A percentile compares a stretch with the other conserved stretches of the same genome.
phyloP scores from a whole-genome alignment of 1,140 invertebrate genomes.

The Penaeus vannamei region DNA sequence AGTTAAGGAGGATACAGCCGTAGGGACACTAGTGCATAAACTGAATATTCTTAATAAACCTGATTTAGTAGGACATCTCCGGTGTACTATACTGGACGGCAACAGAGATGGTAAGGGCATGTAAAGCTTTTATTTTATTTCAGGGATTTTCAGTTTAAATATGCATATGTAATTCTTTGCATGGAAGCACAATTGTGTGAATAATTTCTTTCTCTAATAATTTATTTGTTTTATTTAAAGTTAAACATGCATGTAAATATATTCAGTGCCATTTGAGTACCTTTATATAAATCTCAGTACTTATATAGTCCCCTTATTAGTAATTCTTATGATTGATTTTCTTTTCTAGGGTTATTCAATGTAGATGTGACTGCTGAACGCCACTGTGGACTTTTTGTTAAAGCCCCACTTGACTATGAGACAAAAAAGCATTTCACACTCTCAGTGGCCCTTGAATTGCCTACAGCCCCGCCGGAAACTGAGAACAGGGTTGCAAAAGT shows the following conservation, averaged over 20 bases:
- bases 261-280: no score
- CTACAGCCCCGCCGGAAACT: constrained; percentile 36
- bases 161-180: no score
- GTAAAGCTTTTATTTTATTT: no score
- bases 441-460: constrained; percentile 38
- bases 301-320: no score
- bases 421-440: constrained; percentile 11
- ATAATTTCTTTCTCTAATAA: no score
- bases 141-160: no score
- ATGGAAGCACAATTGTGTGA: no score
- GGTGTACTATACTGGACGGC: constrained; percentile 41
- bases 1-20: constrained; percentile 30
- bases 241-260: no score
- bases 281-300: no score
- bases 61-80: background rate
- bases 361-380: constrained; percentile 47
- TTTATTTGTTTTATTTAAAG: no score
- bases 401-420: constrained; percentile 42
- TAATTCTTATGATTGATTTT: background rate
- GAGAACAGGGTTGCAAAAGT: constrained; percentile 51
- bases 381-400: constrained; percentile 41
- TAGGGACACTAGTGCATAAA: constrained; percentile 40
- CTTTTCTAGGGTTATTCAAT: constrained; percentile 28
- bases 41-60: constrained; percentile 50
- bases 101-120: constrained; percentile 35